A percentile compares a stretch with the other conserved stretches of the same genome.
Conservation (phyloP, 35 echinoderm and acorn worm genomes). For the Apostichopus japonicus region DNA sequence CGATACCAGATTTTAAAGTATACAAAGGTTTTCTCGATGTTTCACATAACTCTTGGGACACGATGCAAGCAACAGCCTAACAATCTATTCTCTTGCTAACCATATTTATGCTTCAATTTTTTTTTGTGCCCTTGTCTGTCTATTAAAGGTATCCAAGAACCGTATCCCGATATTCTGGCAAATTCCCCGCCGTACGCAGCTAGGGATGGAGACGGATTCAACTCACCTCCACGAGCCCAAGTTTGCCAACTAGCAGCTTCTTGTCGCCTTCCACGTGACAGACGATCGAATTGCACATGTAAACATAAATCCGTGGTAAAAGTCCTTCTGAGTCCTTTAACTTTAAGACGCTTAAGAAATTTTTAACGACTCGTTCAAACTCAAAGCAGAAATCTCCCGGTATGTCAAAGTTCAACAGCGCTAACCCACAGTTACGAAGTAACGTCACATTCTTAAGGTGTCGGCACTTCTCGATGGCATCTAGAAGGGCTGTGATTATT, state of each 20-base stretch:
- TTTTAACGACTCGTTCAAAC: conserved; percentile 83
- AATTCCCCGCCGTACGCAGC: no score
- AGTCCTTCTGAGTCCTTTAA: conserved; percentile 72
- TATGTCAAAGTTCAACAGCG: conserved; percentile 90
- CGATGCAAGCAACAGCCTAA: no score
- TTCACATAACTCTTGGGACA: no score
- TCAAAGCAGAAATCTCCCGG: conserved; percentile 82
- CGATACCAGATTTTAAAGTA: no score
- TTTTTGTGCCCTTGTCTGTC: no score
- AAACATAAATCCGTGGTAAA: conserved; percentile 86
- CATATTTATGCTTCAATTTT: no score
- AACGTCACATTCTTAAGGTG: conserved; percentile 71
- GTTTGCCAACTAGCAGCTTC: conserved; percentile 78
- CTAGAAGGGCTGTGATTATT: conserved; percentile 73
- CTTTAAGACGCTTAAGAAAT: conserved; percentile 71
- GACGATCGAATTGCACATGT: conserved; percentile 97
- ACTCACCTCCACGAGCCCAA: conserved; percentile 86
- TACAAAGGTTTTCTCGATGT: no score
- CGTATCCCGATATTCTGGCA: no score
- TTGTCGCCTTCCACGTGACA: conserved; percentile 95
- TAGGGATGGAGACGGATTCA: not conserved
- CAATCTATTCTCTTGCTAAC: no score
- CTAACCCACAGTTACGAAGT: conserved; percentile 87
- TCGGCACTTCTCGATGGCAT: conserved; percentile 81
- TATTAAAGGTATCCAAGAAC: no score